phyloP scores from a whole-genome alignment of 2,888 invertebrate species.

The Rosalia funebris region DNA sequence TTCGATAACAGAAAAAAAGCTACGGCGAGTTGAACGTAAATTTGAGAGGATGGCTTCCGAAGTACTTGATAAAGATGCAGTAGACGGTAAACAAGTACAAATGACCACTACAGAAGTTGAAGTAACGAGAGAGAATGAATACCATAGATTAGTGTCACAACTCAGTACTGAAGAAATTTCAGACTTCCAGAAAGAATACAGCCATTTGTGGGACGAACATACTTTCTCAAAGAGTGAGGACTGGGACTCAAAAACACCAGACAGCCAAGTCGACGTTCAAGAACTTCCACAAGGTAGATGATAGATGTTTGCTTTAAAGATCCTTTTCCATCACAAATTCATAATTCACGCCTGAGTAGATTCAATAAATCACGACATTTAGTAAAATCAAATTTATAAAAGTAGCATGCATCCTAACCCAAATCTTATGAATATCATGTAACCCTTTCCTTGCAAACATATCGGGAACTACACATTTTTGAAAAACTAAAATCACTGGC shows the following conservation, averaged over 20 bases:
- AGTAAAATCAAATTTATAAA: slow-evolving; percentile 35
- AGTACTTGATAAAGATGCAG: slow-evolving; percentile 59
- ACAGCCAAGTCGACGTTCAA: slow-evolving; percentile 62
- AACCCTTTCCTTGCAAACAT: slow-evolving; percentile 54
- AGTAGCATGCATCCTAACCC: slow-evolving; percentile 36
- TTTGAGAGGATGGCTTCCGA: slow-evolving; percentile 67
- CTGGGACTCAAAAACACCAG: slow-evolving; percentile 63
- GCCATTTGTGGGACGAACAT: slow-evolving; percentile 65
- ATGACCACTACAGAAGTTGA: slow-evolving; percentile 60
- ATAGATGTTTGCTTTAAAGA: slow-evolving; percentile 56
- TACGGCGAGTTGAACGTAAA: slow-evolving; percentile 64
- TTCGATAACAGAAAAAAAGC: slow-evolving; percentile 59
- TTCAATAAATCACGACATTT: slow-evolving; percentile 42
- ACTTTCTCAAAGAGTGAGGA: slow-evolving; percentile 63
- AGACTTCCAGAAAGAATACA: slow-evolving; percentile 65
- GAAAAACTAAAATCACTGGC: slow-evolving; percentile 17
- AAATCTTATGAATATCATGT: slow-evolving; percentile 26
- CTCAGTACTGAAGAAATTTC: slow-evolving; percentile 66
- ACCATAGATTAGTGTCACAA: slow-evolving; percentile 65
- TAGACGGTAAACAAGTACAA: slow-evolving; percentile 55
- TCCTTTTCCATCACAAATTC: slow-evolving; percentile 44
- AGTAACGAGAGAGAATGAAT: slow-evolving; percentile 61
- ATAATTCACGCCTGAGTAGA: slow-evolving; percentile 50
- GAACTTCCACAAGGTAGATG: slow-evolving; percentile 65
- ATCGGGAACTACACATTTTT: slow-evolving; percentile 52